phyloP scores from a whole-genome alignment of 2,113 vertebrate species.

The Caloenas nicobarica region DNA sequence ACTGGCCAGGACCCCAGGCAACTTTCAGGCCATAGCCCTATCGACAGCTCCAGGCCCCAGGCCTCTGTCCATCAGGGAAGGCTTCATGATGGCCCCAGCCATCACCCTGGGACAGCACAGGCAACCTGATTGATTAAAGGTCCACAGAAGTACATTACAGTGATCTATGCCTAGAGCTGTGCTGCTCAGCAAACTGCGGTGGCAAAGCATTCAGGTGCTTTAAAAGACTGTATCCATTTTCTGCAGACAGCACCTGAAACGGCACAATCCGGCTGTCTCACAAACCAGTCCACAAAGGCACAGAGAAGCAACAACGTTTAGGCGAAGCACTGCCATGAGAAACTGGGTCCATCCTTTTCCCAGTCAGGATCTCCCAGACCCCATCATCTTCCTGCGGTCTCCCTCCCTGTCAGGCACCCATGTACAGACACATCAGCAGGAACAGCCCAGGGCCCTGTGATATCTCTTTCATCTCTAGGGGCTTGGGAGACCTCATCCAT shows the following conservation, averaged over 20 bases:
- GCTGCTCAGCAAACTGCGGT: background rate
- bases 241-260: fast-evolving
- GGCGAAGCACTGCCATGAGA: fast-evolving
- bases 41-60: background rate
- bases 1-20: fast-evolving
- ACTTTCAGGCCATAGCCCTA: background rate
- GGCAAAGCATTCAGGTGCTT: background rate
- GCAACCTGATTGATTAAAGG: background rate
- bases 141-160: background rate
- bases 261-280: background rate
- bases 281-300: background rate
- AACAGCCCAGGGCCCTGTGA: fast-evolving
- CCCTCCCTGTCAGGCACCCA: background rate
- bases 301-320: fast-evolving
- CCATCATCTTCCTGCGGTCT: background rate
- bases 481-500: fast-evolving
- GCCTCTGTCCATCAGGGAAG: too few species aligned
- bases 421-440: fast-evolving
- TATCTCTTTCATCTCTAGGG: fast-evolving
- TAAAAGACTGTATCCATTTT: background rate
- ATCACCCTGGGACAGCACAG: fast-evolving
- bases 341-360: background rate
- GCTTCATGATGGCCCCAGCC: background rate
- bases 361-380: fast-evolving
- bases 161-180: fast-evolving